Evolutionary conservation across 2,113 vertebrate genomes (phyloP).

Genomic region (Gobius niger): DNA sequence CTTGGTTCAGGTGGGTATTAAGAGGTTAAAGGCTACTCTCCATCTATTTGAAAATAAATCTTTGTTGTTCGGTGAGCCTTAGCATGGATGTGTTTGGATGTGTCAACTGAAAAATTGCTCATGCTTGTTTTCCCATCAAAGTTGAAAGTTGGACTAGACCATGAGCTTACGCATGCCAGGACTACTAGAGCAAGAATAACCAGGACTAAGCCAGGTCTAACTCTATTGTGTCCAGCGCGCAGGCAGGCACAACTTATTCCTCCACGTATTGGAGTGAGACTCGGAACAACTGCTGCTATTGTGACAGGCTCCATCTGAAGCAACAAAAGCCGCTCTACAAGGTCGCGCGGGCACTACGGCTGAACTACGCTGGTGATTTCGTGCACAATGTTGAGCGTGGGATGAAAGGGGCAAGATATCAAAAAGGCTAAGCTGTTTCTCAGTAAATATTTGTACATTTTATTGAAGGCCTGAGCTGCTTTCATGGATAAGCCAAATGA

Average conservation of each 20-base stretch:
- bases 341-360: slow-evolving; percentile 27
- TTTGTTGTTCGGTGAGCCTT: too few relatives aligned
- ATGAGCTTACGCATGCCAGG: too few relatives aligned
- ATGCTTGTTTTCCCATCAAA: too few relatives aligned
- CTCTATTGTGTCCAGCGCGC: background rate
- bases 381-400: background rate
- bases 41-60: too few relatives aligned
- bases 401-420: slow-evolving; percentile 11
- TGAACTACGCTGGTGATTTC: slow-evolving; percentile 13
- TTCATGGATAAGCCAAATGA: slow-evolving; percentile 3
- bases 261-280: background rate
- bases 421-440: slow-evolving; percentile 5
- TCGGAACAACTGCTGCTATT: slow-evolving; percentile 26
- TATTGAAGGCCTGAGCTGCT: background rate
- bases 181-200: background rate
- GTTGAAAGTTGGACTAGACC: too few relatives aligned
- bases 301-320: slow-evolving; percentile 38
- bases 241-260: slow-evolving; percentile 14
- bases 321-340: slow-evolving; percentile 36
- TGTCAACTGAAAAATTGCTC: too few relatives aligned
- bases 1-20: too few relatives aligned
- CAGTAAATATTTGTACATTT: slow-evolving; percentile 15
- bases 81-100: too few relatives aligned
- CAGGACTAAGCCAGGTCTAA: background rate
- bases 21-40: too few relatives aligned